These are phyloP conservation scores for Nomada flava DNA, from an alignment of 2,888 invertebrate species.

Conservation along the genomic window DNA sequence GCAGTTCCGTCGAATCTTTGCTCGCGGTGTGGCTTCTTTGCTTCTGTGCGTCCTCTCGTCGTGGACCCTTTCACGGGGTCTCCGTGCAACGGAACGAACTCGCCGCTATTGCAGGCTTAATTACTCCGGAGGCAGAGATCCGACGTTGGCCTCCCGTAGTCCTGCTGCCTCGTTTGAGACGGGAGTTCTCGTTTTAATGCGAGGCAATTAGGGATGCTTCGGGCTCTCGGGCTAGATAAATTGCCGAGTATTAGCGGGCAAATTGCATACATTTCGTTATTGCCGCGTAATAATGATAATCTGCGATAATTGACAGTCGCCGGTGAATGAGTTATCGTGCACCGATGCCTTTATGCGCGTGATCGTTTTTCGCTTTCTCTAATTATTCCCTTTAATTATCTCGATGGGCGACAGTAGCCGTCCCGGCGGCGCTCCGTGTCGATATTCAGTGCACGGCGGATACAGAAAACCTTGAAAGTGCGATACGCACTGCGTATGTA, in stretches of 20 bases:
- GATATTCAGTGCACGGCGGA: neutral
- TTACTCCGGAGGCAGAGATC: slow-evolving; percentile 30
- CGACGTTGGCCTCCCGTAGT: neutral
- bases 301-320: slow-evolving; percentile 40
- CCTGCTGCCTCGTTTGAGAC: neutral
- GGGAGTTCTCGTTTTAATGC: slow-evolving; percentile 43
- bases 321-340: slow-evolving; percentile 14
- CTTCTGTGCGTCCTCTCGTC: neutral
- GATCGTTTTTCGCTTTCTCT: neutral
- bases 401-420: too few relatives aligned
- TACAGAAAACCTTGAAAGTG: too few relatives aligned
- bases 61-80: slow-evolving; percentile 6
- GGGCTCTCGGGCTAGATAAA: slow-evolving; percentile 34
- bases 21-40: neutral
- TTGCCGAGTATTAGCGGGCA: slow-evolving; percentile 39
- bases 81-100: neutral
- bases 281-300: slow-evolving; percentile 49
- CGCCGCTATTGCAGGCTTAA: slow-evolving; percentile 17
- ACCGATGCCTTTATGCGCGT: neutral
- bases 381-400: slow-evolving; percentile 18
- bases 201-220: slow-evolving; percentile 43
- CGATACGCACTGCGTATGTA: too few relatives aligned
- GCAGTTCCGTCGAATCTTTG: slow-evolving; percentile 40
- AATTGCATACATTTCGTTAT: slow-evolving; percentile 45
- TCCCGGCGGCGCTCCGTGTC: neutral